Base-by-base conservation (phyloP, 2,797 vertebrate species). In the Mormyrops boulengeri region DNA sequence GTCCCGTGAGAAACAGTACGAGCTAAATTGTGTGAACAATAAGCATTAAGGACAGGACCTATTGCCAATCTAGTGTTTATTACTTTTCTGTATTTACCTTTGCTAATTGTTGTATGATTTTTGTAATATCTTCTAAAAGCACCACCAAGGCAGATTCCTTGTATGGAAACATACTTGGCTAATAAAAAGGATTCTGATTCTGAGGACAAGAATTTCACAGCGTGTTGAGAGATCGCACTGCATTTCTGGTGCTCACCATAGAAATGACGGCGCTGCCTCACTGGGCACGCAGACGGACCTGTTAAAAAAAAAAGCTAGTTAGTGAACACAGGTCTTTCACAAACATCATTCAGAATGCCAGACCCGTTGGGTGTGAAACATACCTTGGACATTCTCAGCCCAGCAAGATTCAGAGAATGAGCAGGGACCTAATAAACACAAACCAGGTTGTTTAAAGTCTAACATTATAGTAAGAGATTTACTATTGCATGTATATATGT, bases 391-490 rank as follows among this genome's bases (percentile, higher is more conserved):
- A 62, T 91, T 85, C 90, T 93, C 91, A 57, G 91, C 93, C 95
- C 95, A 96, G 60, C 93, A 91, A 22, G 62, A 84, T 0, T 95
- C 95, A 77, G 89, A 92, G 89, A 93, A 91, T 0, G 95, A 95
- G 89, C 92, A 93, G 14, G 95, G 95, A n/a, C 94, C 95, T 96
- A 77, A 80, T 88, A 14, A 34, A 82, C 14, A 66, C 12, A 77
- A 47, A 50, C 34, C 73, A 80, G 14, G 30, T 4, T 73, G 14
- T 77, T 77, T 77, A 34, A 77, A 19, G 30, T 38, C 22, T 26
- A 66, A 66, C 26, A 12, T 66, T 62, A 62, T 26, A 66, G 9
- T 66, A 26, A 30, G 62, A 69, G 73, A 41, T 77, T 44, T 6
- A 44, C 14, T 80, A 80, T 7, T 44, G 38, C 34, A 17, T 7